These are phyloP conservation scores for Acromyrmex charruanus DNA, from an alignment of 1,140 invertebrate genomes.

Conservation along the genomic window DNA sequence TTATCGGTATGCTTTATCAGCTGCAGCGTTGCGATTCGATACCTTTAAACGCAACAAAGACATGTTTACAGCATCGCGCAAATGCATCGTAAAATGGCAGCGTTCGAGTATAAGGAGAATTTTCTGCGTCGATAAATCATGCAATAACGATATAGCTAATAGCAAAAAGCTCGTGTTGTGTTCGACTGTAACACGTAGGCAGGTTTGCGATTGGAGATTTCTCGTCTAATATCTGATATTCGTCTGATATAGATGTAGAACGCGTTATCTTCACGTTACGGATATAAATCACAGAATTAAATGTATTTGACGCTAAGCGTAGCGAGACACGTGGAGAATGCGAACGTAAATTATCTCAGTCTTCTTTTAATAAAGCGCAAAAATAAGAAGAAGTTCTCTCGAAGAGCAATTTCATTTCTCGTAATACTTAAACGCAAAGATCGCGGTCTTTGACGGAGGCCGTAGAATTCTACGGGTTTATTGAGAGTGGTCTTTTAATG, in stretches of 20 bases:
- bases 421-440: slow-evolving; percentile 47
- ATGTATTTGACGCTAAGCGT: slow-evolving; percentile 17
- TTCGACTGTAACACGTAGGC: not conserved
- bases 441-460: not conserved
- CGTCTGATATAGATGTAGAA: not conserved
- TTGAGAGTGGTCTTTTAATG: slow-evolving; percentile 56
- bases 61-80: slow-evolving; percentile 47
- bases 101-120: not conserved
- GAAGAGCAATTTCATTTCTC: slow-evolving; percentile 27
- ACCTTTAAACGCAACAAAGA: slow-evolving; percentile 54
- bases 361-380: slow-evolving; percentile 34
- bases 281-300: slow-evolving; percentile 56
- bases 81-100: slow-evolving; percentile 48
- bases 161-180: slow-evolving; percentile 6
- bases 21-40: slow-evolving; percentile 46
- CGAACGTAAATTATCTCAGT: slow-evolving; percentile 27
- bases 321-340: slow-evolving; percentile 1
- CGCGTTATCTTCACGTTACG: slow-evolving; percentile 1
- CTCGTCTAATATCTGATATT: slow-evolving; percentile 4
- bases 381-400: not conserved
- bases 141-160: slow-evolving; percentile 44
- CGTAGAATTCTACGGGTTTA: not conserved
- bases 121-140: slow-evolving; percentile 44
- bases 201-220: not conserved
- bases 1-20: slow-evolving; percentile 53